Base-by-base conservation (phyloP, 2,797 vertebrate species). In the Oreochromis mossambicus region DNA sequence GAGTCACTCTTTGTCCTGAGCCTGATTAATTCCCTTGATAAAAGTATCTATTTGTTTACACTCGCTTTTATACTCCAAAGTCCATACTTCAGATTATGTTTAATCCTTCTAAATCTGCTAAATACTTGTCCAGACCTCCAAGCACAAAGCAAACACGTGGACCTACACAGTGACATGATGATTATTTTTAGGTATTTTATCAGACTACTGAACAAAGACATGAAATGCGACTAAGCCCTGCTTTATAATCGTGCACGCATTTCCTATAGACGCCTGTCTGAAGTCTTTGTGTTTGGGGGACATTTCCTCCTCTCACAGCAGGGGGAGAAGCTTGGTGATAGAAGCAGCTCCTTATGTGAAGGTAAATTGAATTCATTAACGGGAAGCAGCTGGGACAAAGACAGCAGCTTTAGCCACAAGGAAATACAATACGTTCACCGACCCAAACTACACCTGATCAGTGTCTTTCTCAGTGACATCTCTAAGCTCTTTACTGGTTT, bases 171-270 rank as follows among this genome's bases (percentile, higher is more conserved):
- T 75, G 43, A 75, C 43, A 75, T 8, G 6, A 12, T 29, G 8
- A 50, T 50, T 50, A 75, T 75, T 75, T 34, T 43, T 26, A 56
- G 76, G 51, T 43, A 17, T 70, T 79, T 66, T 70, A 36, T 43
- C 36, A 55, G 6, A 77, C n/a, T 54, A 54, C 32, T 38, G 21
- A 54, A 54, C 73, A 50, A 75, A 41, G 6, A n/a, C 12, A 34
- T 70, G 13, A 46, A n/a, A 46, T 5, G 32, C 29, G 12, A 81
- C 29, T 6, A 48, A 80, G 13, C 2, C 34, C 5, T 2, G 41
- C 68, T 56, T 80, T 48, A 52, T 48, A 75, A 75, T 32, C 8
- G 32, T 6, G 19, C 76, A 3, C 21, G 2, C 38, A 5, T 79
- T 79, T 82, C 77, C n/a, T 46, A 24, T 55, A 29, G 17, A 79